Base-by-base conservation (phyloP, 2,888 invertebrate species). In the Gastrophysa polygoni region DNA sequence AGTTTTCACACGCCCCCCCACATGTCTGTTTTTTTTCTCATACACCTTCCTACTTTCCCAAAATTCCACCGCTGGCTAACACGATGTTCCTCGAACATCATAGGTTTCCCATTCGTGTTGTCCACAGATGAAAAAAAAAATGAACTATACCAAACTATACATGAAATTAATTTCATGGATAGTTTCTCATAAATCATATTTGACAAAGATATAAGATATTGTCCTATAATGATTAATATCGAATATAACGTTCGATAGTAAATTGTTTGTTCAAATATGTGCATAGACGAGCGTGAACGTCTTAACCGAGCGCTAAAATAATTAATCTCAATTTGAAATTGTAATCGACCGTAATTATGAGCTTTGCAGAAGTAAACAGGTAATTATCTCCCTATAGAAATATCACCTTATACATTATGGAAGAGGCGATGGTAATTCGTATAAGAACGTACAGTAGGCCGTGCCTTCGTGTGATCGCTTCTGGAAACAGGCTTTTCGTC, bases 291-390 rank as follows among this genome's bases (percentile, higher is more conserved):
- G 38, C 38, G 16, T 51, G 46, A 61, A 61, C 20, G 63, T 63
- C 63, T 28, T 24, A 38, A n/a, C 29, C 16, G 11, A 49, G 63
- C 28, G 63, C 54, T 56, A 50, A 61, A 63, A 66, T 59, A 66
- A 66, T 66, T 61, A 63, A 63, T 66, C 63, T 59, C 43, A 47
- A 61, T 63, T 57, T 61, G 59, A 50, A 66, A 57, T 57, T 57
- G 49, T 66, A 63, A 66, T 66, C 49, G 50, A 54, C 20, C 3
- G 38, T 61, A 61, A 64, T 64, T 56, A 57, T 54, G n/a, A 48
- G 50, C 17, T 44, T 50, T 44, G 29, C 49, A 48, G 20, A 50
- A 47, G 57, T 38, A 57, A 16, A 57, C 16, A 49, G 57, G 18
- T 47, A 57, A 57, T 49, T 57, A 57, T 48, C 29, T 43, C 14